Evolutionary conservation across 2,888 invertebrate species (phyloP).

Genomic region (Anorthoa munda): DNA sequence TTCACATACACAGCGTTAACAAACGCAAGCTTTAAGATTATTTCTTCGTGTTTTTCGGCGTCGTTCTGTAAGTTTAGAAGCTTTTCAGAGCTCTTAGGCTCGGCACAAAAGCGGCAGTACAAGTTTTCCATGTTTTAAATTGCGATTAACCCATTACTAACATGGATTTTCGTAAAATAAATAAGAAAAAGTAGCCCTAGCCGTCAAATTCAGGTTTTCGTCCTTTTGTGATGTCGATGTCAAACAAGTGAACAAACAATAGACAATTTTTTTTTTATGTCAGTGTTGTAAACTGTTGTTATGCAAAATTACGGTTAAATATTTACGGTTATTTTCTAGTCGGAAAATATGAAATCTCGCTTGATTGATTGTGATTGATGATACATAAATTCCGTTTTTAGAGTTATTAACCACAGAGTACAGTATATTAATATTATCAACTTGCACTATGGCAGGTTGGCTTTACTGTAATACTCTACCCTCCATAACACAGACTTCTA

Average conservation of each 20-base stretch:
- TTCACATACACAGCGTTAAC: conserved; percentile 85
- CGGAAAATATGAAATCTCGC: background rate
- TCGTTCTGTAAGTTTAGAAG: conserved; percentile 51
- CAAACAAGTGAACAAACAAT: conserved; percentile 49
- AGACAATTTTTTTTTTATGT: conserved; percentile 29
- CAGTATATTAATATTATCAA: too few relatives aligned
- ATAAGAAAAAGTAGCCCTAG: conserved; percentile 52
- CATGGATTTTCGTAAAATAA: conserved; percentile 53
- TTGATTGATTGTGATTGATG: conserved; percentile 4
- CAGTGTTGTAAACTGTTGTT: background rate
- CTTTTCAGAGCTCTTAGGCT: conserved; percentile 57
- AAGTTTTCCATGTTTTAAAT: conserved; percentile 75
- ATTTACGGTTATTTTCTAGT: background rate
- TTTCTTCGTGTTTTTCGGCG: conserved; percentile 46
- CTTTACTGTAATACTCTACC: too few relatives aligned
- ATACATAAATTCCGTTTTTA: background rate
- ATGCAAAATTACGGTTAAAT: conserved; percentile 24
- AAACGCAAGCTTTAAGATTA: conserved; percentile 65
- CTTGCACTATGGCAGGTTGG: too few relatives aligned
- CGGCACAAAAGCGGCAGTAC: conserved; percentile 59
- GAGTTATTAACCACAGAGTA: too few relatives aligned
- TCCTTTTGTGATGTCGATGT: conserved; percentile 49
- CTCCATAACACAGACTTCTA: too few relatives aligned
- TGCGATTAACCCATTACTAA: conserved; percentile 50
- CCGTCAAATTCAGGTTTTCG: conserved; percentile 59